Evolutionary conservation across 2,113 vertebrate genomes (phyloP).

Genomic region (Semnornis frantzii): DNA sequence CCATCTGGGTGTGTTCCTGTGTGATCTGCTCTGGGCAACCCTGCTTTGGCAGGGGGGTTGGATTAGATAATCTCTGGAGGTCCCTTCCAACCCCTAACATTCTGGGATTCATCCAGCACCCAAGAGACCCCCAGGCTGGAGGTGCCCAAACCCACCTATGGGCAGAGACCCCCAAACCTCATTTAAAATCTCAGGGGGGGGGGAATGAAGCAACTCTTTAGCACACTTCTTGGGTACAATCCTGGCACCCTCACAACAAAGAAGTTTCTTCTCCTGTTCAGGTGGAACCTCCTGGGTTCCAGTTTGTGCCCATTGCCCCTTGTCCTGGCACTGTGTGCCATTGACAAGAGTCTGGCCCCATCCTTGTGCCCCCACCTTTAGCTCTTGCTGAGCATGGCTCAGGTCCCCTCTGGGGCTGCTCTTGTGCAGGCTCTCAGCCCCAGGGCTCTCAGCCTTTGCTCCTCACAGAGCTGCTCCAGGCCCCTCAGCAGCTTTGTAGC

Average conservation of each 20-base stretch:
- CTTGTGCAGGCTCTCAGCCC: not conserved
- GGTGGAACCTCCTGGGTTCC: not conserved
- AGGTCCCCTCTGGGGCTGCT: not conserved
- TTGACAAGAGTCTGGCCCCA: not conserved
- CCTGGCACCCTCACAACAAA: not conserved
- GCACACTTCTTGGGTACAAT: not conserved
- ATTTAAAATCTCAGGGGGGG: not conserved
- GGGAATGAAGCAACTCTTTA: fast-evolving
- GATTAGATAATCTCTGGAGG: no score
- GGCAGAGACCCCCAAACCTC: not conserved
- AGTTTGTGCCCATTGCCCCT: not conserved
- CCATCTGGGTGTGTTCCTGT: no score
- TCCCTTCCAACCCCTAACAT: no score
- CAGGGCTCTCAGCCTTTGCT: not conserved
- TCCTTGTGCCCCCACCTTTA: not conserved
- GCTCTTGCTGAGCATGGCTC: not conserved
- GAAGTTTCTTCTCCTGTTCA: not conserved
- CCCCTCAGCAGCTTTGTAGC: not conserved
- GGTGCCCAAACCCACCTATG: not conserved
- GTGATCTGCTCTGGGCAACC: no score
- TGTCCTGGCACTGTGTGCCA: not conserved
- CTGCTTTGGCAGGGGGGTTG: no score
- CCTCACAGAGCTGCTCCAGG: not conserved
- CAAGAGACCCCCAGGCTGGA: fast-evolving
- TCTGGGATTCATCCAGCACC: not conserved